A percentile compares a stretch with the other conserved stretches of the same genome.
Evolutionary conservation across 2,113 vertebrate species (phyloP).

Genomic region (Rhadina sibilatrix): DNA sequence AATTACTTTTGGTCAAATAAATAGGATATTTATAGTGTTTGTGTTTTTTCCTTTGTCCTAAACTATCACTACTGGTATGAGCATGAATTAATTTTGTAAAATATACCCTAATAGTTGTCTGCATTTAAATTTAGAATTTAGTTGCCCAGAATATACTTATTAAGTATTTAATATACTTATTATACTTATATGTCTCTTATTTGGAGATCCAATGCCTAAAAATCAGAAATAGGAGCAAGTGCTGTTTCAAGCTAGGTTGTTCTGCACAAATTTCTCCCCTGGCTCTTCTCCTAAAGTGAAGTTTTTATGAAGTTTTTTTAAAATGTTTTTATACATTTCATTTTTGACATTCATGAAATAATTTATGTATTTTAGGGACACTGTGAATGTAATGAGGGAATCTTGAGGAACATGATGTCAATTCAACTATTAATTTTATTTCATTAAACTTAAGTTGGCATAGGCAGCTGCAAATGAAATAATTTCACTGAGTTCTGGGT

Average conservation of each 20-base stretch:
- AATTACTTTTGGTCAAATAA: not conserved
- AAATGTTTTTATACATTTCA: not conserved
- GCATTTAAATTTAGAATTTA: not conserved
- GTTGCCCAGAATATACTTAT: not conserved
- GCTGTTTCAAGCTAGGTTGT: not conserved
- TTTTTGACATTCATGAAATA: not conserved
- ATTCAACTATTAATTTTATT: not conserved
- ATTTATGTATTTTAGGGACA: not conserved
- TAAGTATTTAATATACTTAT: not conserved
- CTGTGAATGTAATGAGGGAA: not conserved
- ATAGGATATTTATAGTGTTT: not conserved
- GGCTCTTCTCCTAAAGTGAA: not conserved
- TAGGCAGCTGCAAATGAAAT: not conserved
- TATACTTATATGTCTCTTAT: not conserved
- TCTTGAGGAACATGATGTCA: not conserved
- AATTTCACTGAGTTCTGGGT: not conserved
- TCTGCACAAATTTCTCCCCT: not conserved
- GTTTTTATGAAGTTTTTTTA: too few species aligned
- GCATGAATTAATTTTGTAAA: not conserved
- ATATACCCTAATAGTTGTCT: not conserved
- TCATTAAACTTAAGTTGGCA: not conserved
- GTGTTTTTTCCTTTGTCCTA: not conserved
- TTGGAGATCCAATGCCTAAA: not conserved
- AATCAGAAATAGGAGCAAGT: not conserved
- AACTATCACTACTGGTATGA: not conserved